phyloP scores from a whole-genome alignment of 2,113 vertebrate genomes.

The Ciconia maguari region DNA sequence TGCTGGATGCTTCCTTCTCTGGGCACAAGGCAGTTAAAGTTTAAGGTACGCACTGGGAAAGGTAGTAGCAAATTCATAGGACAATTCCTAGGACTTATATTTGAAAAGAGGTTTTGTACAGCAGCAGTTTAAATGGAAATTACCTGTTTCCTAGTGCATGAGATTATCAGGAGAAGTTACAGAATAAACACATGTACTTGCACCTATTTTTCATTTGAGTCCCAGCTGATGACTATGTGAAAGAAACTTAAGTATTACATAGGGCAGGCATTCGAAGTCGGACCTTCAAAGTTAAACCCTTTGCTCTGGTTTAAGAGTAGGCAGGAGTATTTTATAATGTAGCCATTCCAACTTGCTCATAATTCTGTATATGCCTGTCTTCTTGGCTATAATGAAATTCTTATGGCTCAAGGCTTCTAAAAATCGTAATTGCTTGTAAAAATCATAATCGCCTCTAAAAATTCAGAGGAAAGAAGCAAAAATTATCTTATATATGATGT shows the following conservation, averaged over 20 bases:
- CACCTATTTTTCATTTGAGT: background rate
- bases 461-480: background rate
- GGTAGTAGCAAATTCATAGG: background rate
- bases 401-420: background rate
- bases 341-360: background rate
- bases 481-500: background rate
- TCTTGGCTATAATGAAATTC: background rate
- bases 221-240: accelerated
- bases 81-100: background rate
- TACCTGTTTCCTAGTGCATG: background rate
- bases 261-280: background rate
- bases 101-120: background rate
- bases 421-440: background rate
- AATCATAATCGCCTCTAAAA: background rate
- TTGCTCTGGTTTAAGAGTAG: background rate
- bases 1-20: background rate
- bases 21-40: background rate
- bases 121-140: background rate
- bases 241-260: background rate
- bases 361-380: background rate
- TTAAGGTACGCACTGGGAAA: background rate
- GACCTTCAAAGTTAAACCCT: background rate
- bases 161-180: background rate
- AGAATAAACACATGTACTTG: background rate
- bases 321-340: background rate